Evolutionary conservation across 2,113 vertebrate genomes (phyloP), one percentile per base, ranked within the genome.

Genomic region (Sterrhoptilus dennistouni): DNA sequence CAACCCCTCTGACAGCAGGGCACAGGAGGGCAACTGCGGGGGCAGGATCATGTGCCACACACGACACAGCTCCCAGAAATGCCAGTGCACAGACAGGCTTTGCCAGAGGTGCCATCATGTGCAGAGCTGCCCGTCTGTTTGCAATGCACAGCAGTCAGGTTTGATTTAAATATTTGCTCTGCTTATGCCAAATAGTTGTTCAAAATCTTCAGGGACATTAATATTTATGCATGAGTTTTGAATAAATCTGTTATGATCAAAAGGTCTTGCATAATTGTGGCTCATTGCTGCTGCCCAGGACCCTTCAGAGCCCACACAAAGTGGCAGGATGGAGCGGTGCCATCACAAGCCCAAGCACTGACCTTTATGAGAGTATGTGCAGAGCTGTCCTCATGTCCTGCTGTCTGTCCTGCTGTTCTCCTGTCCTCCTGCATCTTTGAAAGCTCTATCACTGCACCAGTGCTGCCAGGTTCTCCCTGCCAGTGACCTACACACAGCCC

Each of bases 91-190:
- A 31, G 63, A 14, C 22, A 16, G 50, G 50, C 45, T 83, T 42
- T 61, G 92, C 95, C 84, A 61, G 96, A 60, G 82, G 75, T 87
- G 74, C 74, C 12, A 3, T 19, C 11, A 0, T 44, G 83, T 22
- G 52, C 70, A 77, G 94, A 87, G 24, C 45, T 57, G 56, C 65
- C 64, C 50, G 10, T 33, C 91, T 91, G 74, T 76, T 90, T 87
- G 87, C 89, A 74, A 54, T 36, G 90, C 76, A 35, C 45, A 89
- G 74, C 82, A 92, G 87, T 85, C 93, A 87, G 81, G 61, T 78
- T 90, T 65, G 64, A 95, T 93, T 95, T 95, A 95, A 97, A 85
- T 95, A 87, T 97, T 96, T 93, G 82, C 56, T 90, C 63, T 94
- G 85, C 87, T 94, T 83, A 80, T 88, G 88, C 91, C 93, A 95